phyloP scores from a whole-genome alignment of 2,797 vertebrate species.

The Cuniculus paca region DNA sequence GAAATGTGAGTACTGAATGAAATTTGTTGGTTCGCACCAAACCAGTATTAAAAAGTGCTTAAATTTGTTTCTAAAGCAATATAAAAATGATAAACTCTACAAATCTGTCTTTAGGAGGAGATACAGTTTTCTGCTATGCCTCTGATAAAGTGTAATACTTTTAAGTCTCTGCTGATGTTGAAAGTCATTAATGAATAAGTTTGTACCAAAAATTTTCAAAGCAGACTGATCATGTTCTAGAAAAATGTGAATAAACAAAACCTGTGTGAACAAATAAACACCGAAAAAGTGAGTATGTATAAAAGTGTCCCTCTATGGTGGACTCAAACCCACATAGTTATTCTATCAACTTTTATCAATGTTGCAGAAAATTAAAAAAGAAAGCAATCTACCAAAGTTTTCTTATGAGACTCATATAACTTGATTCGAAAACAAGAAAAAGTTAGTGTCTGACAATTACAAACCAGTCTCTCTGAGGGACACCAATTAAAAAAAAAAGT shows the following conservation, averaged over 20 bases:
- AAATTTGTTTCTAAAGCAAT: neutral
- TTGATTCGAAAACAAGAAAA: conserved; percentile 16
- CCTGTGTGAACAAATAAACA: neutral
- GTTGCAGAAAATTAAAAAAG: neutral
- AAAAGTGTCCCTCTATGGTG: neutral
- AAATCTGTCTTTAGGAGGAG: neutral
- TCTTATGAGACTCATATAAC: neutral
- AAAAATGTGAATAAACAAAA: neutral
- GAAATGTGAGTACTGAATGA: neutral
- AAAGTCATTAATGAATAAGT: neutral
- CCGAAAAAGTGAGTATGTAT: neutral
- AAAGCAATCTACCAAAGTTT: neutral
- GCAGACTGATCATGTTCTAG: neutral
- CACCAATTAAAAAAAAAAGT: neutral
- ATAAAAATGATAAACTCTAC: neutral
- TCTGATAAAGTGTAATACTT: neutral
- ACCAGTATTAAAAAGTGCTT: neutral
- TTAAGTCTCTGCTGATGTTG: neutral
- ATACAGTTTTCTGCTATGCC: neutral
- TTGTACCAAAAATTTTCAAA: neutral
- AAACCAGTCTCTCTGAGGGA: neutral
- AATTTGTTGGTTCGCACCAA: neutral
- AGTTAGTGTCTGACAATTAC: neutral
- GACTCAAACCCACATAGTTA: neutral
- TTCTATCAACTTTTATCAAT: neutral